Evolutionary conservation across 2,797 vertebrate genomes (phyloP).

Genomic region (Rallus crepitans): DNA sequence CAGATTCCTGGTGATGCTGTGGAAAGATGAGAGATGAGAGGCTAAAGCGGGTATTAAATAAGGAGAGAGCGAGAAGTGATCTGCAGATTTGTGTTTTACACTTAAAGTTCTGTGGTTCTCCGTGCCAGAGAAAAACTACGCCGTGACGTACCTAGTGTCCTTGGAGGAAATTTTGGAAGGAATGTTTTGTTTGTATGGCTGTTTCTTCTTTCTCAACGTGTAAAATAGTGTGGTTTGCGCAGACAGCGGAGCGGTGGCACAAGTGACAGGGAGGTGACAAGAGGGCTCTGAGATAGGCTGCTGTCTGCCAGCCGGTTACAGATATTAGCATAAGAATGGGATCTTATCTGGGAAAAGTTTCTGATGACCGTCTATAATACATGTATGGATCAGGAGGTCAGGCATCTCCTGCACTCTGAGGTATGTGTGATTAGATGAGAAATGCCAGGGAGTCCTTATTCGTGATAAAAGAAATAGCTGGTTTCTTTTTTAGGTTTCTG

Average conservation of each 20-base stretch:
- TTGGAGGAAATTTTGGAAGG: not conserved
- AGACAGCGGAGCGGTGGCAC: not conserved
- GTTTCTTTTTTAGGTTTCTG: no score
- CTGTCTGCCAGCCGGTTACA: not conserved
- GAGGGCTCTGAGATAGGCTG: not conserved
- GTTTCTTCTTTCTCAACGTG: not conserved
- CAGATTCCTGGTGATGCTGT: not conserved
- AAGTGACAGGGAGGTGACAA: not conserved
- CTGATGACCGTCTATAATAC: not conserved
- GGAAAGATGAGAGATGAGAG: not conserved
- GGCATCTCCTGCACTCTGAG: not conserved
- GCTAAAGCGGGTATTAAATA: not conserved
- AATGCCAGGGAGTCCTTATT: not conserved
- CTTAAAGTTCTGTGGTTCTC: not conserved
- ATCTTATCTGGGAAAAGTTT: slow-evolving; percentile 19
- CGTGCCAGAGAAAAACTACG: not conserved
- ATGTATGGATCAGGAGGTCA: not conserved
- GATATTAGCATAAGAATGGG: not conserved
- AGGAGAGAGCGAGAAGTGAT: not conserved
- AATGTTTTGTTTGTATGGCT: not conserved
- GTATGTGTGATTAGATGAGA: not conserved
- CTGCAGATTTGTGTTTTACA: not conserved
- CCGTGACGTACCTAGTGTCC: not conserved
- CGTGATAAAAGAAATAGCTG: not conserved
- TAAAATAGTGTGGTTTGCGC: not conserved